phyloP scores from a whole-genome alignment of 1,140 invertebrate species.

The Papilio machaon region DNA sequence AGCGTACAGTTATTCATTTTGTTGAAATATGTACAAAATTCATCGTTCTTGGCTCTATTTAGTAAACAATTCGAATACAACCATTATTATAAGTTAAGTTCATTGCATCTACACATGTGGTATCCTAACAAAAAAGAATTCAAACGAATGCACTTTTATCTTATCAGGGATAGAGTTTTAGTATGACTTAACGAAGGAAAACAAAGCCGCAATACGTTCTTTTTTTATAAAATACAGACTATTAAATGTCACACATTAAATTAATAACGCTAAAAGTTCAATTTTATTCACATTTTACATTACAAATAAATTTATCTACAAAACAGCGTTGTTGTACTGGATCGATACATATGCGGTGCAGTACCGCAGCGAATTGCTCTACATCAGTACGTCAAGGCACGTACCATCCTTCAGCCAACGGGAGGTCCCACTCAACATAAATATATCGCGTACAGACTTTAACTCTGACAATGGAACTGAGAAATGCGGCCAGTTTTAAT shows the following conservation, averaged over 20 bases:
- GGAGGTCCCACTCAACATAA: neutral
- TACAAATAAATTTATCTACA: constrained; percentile 1
- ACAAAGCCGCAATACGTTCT: no score
- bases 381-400: constrained; percentile 30
- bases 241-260: neutral
- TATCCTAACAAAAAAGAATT: no score
- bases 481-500: neutral
- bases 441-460: constrained; percentile 27
- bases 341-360: constrained; percentile 13
- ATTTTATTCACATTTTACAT: neutral
- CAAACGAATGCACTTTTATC: no score
- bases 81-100: neutral
- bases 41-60: constrained; percentile 30
- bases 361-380: constrained; percentile 28
- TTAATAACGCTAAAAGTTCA: neutral
- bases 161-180: no score
- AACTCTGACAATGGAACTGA: constrained; percentile 12
- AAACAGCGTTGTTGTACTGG: neutral
- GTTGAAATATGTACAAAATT: constrained; percentile 25
- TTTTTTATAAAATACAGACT: no score
- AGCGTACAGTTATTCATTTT: constrained; percentile 23
- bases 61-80: constrained; percentile 25
- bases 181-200: no score
- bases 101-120: neutral
- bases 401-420: constrained; percentile 27